Evolutionary conservation across 2,888 invertebrate genomes (phyloP), one percentile per base, ranked within the genome.

Genomic region (Drosophila lutescens): DNA sequence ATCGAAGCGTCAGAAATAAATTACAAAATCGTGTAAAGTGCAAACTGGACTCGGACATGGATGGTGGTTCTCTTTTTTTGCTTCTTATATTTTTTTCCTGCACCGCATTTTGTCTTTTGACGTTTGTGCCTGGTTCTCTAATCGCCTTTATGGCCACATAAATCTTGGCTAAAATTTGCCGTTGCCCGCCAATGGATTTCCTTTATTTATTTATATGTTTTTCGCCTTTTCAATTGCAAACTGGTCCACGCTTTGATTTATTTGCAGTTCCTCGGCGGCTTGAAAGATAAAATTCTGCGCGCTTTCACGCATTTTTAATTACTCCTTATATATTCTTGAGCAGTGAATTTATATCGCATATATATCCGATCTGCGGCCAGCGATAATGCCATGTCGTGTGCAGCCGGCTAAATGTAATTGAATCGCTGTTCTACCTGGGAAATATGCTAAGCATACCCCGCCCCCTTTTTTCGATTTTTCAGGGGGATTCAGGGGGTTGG

Each of bases 21-120:
- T 89, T 89, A 89, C 86, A 89, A 89, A 89, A 84, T 74, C 89
- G 84, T 89, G 88, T 89, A 86, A 89, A 86, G 83, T 86, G 83
- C 81, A 86, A 72, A 84, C 85, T 80, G 85, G 73, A 78, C 81
- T 74, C 66, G 66, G 73, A 65, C 63, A 46, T 58, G 66, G 73
- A 50, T 51, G 55, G 58, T 41, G 58, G 58, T 58, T 26, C 5
- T 26, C 26, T n/a, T 43, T 54, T 40, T 61, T 17, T 44, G 4
- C 12, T 20, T 30, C 15, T 34, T 34, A 30, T 8, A n/a, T 32
- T 46, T n/a, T 38, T 32, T 44, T 38, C 15, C 10, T 15, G 44
- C 60, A 23, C 51, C 43, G 51, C 72, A 71, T 71, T 71, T 71
- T 71, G 71, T 71, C 71, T 71, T 81, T 83, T 79, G 85, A 81